Percentiles rank a stretch among this genome's conserved stretches.
phyloP scores from a whole-genome alignment of 2,888 invertebrate species.

The Synanthedon myopaeformis region DNA sequence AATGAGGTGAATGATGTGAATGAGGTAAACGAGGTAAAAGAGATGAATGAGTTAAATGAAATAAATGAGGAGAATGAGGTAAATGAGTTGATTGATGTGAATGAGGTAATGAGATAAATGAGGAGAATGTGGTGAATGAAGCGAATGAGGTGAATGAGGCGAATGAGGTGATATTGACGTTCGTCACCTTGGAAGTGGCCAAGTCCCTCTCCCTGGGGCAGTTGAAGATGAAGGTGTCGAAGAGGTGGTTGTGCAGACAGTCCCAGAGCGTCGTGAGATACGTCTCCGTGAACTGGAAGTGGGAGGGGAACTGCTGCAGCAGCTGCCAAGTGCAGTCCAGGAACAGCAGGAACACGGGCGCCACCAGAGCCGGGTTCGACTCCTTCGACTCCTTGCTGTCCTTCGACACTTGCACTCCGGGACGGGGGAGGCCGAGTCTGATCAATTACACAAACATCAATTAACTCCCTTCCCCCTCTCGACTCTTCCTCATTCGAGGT shows the following conservation, averaged over 20 bases:
- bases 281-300: constrained; percentile 93
- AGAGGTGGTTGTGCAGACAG: constrained; percentile 85
- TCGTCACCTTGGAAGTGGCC: constrained; percentile 74
- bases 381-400: constrained; percentile 36
- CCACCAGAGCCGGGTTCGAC: constrained; percentile 49
- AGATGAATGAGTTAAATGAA: no score
- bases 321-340: constrained; percentile 96
- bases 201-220: constrained; percentile 80
- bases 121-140: no score
- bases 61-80: no score
- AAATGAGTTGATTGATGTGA: no score
- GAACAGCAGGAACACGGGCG: constrained; percentile 90
- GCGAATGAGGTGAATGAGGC: no score
- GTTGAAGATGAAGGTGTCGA: constrained; percentile 94
- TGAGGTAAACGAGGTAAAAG: no score
- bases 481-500: no score
- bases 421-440: constrained; percentile 77
- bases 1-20: no score
- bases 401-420: constrained; percentile 56
- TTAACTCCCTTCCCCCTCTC: no score
- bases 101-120: no score
- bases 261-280: constrained; percentile 95
- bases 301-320: constrained; percentile 85
- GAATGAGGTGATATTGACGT: no score
- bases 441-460: no score